Evolutionary conservation across 2,113 vertebrate genomes (phyloP).

Genomic region (Genyomyrus donnyi): DNA sequence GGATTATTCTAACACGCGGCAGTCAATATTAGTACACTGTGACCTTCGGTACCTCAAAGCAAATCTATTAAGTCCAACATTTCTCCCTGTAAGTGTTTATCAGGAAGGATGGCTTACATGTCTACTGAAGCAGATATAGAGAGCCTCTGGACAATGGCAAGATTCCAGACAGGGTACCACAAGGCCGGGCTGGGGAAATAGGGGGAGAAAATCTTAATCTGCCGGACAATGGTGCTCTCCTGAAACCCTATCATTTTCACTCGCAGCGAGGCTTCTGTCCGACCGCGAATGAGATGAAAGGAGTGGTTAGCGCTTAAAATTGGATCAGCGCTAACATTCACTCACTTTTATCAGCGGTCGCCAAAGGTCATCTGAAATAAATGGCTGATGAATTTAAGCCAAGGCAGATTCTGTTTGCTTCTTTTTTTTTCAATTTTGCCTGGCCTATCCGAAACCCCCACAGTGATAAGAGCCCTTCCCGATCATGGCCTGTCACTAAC

Average conservation of each 20-base stretch:
- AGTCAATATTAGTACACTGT: slow-evolving; percentile 90
- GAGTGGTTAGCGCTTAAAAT: slow-evolving; percentile 90
- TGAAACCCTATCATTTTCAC: slow-evolving; percentile 99
- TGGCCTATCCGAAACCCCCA: slow-evolving; percentile 74
- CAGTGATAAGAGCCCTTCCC: slow-evolving; percentile 83
- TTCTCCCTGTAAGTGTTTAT: slow-evolving; percentile 85
- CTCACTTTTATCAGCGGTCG: slow-evolving; percentile 90
- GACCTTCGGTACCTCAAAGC: slow-evolving; percentile 82
- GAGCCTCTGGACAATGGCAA: slow-evolving; percentile 64
- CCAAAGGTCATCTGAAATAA: slow-evolving; percentile 95
- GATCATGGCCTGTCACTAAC: slow-evolving; percentile 83
- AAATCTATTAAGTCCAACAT: slow-evolving; percentile 97
- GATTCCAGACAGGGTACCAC: slow-evolving; percentile 80
- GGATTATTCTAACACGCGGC: slow-evolving; percentile 63
- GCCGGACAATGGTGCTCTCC: slow-evolving; percentile 91
- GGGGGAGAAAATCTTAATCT: slow-evolving; percentile 97
- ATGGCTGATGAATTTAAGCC: slow-evolving; percentile 91
- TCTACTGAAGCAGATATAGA: slow-evolving; percentile 90
- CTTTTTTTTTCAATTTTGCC: slow-evolving; percentile 78
- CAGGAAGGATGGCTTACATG: slow-evolving; percentile 84
- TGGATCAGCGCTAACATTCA: slow-evolving; percentile 90
- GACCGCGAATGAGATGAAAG: slow-evolving; percentile 87
- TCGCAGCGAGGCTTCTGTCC: slow-evolving; percentile 78
- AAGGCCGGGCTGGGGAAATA: slow-evolving; percentile 85
- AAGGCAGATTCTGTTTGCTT: slow-evolving; percentile 89